Conservation (phyloP, 1,140 invertebrate genomes). For the Pseudomyrmex pallidus region DNA sequence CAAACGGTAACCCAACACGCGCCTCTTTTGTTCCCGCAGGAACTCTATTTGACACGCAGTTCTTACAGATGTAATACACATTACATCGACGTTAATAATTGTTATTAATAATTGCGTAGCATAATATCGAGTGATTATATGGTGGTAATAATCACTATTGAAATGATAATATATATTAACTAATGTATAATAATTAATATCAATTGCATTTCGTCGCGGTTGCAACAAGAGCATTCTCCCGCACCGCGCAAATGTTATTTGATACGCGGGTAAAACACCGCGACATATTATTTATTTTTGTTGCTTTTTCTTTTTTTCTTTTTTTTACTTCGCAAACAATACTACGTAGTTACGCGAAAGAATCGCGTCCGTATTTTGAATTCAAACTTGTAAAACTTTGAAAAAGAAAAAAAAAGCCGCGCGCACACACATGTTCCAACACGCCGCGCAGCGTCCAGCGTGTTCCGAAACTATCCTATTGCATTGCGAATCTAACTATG, state of each 20-base stretch:
- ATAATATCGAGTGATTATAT: conserved; percentile 26
- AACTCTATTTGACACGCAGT: neutral
- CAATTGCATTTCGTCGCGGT: neutral
- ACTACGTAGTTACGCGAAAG: neutral
- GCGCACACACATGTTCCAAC: no score
- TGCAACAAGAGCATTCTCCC: neutral
- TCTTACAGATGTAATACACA: neutral
- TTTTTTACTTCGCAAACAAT: neutral
- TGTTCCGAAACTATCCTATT: neutral
- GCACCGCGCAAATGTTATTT: neutral
- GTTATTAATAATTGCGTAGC: conserved; percentile 28
- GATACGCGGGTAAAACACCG: no score
- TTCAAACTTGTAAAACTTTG: neutral
- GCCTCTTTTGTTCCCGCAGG: neutral
- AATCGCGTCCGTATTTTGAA: neutral
- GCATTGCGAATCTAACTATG: neutral
- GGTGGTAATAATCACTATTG: conserved; percentile 5
- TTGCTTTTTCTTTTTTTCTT: no score
- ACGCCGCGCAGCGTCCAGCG: no score
- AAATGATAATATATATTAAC: neutral
- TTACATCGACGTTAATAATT: neutral
- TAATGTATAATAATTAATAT: conserved; percentile 28
- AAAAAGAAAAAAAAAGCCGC: neutral
- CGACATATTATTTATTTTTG: no score
- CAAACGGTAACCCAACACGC: neutral